A percentile compares a stretch with the other conserved stretches of the same genome.
Conservation (phyloP, 2,797 vertebrate genomes). For the Catostomus latipinnis region DNA sequence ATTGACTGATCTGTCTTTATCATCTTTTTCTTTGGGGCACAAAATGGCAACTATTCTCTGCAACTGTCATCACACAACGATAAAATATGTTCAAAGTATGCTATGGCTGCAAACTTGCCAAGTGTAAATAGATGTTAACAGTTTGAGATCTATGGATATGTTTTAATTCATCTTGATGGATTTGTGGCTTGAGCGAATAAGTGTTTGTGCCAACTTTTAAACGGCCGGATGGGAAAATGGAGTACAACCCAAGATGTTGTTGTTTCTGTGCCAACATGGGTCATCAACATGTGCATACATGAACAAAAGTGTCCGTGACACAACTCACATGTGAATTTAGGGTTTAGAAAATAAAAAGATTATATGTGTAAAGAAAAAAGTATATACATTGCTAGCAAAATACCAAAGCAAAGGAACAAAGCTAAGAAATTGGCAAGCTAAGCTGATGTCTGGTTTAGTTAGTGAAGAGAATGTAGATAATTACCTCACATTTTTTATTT, state of each 20-base stretch:
- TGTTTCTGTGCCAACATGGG: background rate
- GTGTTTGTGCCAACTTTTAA: conserved; percentile 47
- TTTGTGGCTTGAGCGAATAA: conserved; percentile 49
- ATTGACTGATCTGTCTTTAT: no score
- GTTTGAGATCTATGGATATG: conserved; percentile 39
- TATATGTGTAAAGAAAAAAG: no score
- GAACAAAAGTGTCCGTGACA: no score
- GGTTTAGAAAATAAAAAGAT: no score
- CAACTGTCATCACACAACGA: conserved; percentile 29
- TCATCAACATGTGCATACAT: no score
- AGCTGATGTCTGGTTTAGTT: no score
- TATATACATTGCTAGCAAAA: no score
- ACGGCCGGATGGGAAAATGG: conserved; percentile 5
- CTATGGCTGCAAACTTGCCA: conserved; percentile 23
- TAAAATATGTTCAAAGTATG: conserved; percentile 50
- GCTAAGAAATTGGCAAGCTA: no score
- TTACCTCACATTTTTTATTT: no score
- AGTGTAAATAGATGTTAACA: conserved; percentile 46
- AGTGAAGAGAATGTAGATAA: no score
- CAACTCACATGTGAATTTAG: no score
- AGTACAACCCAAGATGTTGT: conserved; percentile 27
- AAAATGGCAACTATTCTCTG: conserved; percentile 41
- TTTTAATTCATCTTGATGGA: conserved; percentile 52
- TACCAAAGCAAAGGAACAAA: no score
- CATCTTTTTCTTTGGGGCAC: background rate